Percentiles rank a stretch among this genome's conserved stretches.
phyloP scores from a whole-genome alignment of 1,140 invertebrate genomes.

The Triops longicaudatus region DNA sequence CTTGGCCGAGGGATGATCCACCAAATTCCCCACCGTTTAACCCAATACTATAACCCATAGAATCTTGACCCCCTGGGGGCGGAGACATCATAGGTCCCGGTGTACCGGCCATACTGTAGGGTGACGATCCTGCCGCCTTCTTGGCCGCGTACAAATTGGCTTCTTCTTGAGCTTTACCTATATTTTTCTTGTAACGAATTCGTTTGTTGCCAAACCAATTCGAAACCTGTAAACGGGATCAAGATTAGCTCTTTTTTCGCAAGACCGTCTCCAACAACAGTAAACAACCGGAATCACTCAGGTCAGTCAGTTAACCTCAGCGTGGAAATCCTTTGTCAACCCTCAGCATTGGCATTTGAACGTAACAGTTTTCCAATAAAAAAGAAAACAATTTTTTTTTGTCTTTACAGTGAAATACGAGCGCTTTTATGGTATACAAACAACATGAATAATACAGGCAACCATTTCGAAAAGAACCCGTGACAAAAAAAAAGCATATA shows the following conservation, averaged over 20 bases:
- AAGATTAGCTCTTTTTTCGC: background rate
- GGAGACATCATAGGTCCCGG: constrained; percentile 89
- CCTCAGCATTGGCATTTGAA: constrained; percentile 1
- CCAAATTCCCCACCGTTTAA: constrained; percentile 69
- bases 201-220: constrained; percentile 99
- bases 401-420: constrained; percentile 11
- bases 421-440: constrained; percentile 15
- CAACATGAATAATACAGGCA: background rate
- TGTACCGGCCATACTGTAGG: constrained; percentile 82
- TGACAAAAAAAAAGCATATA: constrained; percentile 8
- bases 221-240: constrained; percentile 59
- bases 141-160: constrained; percentile 98
- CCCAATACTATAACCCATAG: constrained; percentile 71
- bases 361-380: background rate
- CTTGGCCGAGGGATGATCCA: constrained; percentile 27
- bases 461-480: constrained; percentile 5
- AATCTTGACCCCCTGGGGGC: constrained; percentile 66
- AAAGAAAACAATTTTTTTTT: background rate
- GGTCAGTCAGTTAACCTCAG: constrained; percentile 4
- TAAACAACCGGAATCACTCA: background rate
- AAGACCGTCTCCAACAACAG: background rate
- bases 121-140: constrained; percentile 89
- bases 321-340: background rate
- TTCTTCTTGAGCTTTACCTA: constrained; percentile 99
- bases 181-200: constrained; percentile 99